Evolutionary conservation across 2,797 vertebrate species (phyloP), one percentile per base, ranked within the genome.

Genomic region (Rhinophrynus dorsalis): DNA sequence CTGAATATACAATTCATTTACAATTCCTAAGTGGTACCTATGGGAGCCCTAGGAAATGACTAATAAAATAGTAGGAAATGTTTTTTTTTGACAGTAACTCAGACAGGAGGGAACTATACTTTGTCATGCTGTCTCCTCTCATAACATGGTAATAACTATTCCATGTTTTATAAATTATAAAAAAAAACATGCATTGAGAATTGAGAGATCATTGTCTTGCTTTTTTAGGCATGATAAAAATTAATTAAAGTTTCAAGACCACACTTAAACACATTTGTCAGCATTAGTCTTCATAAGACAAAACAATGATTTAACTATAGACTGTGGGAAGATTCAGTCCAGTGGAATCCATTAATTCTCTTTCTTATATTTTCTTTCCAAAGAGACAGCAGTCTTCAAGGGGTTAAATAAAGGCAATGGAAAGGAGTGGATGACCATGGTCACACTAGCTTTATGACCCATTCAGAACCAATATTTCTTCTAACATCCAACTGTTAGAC

Each of bases 21-120:
- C 35, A 65, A 59, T 61, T 42, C 48, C 51, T 72, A 65, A 65
- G 61, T 71, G 60, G 60, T 47, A 65, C 69, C 60, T 65, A 62
- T 72, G 69, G 69, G 69, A 71, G 52, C 45, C 26, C 35, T 65
- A 50, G 69, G 69, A 72, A 72, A 72, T 72, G 61, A 72, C 69
- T 72, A 72, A 72, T 72, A 64, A 72, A 71, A 72, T 58, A 72
- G 20, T 51, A 65, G 61, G 69, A 65, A 71, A 63, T 51, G 42
- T 57, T 47, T 54, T 54, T 21, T 58, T 48, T 71, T 59, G 57
- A 59, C 63, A 50, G 54, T 59, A 72, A 72, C 33, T 44, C 61
- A 72, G 69, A 65, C 69, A 64, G 54, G 56, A 65, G 51, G 69
- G 69, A 72, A 58, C 56, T 72, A 63, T 65, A 65, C 44, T 72